phyloP scores from a whole-genome alignment of 2,113 vertebrate genomes.

The Halcyon malimbica region DNA sequence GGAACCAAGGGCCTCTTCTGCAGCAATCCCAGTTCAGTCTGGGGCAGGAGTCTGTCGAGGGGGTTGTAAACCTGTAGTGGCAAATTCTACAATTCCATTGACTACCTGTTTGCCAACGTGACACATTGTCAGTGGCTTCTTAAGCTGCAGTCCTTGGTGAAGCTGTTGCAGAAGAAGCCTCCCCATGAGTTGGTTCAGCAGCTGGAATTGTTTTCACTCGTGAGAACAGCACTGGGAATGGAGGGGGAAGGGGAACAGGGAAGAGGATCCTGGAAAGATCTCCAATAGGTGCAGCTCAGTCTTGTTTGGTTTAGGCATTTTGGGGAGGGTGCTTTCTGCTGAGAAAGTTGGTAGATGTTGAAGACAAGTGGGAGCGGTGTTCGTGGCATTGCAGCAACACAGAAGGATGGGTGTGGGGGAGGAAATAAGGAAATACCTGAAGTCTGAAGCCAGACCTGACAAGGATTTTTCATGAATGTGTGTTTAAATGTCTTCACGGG shows the following conservation, averaged over 20 bases:
- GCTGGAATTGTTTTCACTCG: accelerated
- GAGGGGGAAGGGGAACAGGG: background rate
- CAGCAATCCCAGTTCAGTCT: background rate
- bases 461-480: background rate
- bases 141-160: background rate
- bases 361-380: background rate
- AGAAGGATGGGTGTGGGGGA: background rate
- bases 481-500: background rate
- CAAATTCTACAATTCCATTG: accelerated
- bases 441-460: background rate
- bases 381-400: background rate
- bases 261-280: background rate
- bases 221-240: background rate
- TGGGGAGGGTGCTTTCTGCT: background rate
- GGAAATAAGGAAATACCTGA: background rate
- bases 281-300: background rate
- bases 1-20: background rate
- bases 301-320: background rate
- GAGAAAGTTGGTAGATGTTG: background rate
- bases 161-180: background rate
- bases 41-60: background rate
- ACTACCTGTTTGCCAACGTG: background rate
- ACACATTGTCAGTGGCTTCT: background rate
- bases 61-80: too few relatives aligned
- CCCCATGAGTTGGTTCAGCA: background rate